phyloP scores from a whole-genome alignment of 2,113 vertebrate species.

The Neoarius graeffei region DNA sequence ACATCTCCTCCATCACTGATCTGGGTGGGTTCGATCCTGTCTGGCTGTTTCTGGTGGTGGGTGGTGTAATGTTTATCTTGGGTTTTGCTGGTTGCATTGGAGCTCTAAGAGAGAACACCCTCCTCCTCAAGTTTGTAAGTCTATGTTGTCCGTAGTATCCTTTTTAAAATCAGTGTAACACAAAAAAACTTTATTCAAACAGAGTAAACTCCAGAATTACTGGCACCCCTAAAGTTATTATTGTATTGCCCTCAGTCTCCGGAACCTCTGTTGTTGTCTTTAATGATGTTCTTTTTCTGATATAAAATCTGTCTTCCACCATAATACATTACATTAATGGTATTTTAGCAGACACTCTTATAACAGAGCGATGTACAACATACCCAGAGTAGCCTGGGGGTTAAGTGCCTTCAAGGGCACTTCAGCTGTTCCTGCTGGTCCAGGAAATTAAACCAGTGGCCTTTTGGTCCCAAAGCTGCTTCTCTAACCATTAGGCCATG shows the following conservation, averaged over 20 bases:
- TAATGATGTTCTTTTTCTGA: background rate
- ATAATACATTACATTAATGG: too few species aligned
- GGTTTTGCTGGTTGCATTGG: conserved; percentile 90
- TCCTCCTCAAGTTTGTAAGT: conserved; percentile 89
- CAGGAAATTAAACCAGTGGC: too few species aligned
- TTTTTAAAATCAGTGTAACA: background rate
- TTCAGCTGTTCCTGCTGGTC: too few species aligned
- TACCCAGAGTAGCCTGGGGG: too few species aligned
- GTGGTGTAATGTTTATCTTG: conserved; percentile 90
- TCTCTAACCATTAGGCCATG: too few species aligned
- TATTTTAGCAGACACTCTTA: too few species aligned
- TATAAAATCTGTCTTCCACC: background rate
- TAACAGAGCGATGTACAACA: too few species aligned
- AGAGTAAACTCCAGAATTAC: background rate
- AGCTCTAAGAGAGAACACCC: conserved; percentile 85
- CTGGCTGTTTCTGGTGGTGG: conserved; percentile 88
- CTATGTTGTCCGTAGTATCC: background rate
- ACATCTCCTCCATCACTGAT: conserved; percentile 88
- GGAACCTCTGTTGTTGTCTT: background rate
- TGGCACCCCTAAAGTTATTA: background rate
- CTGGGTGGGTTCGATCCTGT: conserved; percentile 87
- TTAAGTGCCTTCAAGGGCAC: too few species aligned
- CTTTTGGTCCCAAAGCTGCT: too few species aligned
- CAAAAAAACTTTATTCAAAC: too few species aligned
- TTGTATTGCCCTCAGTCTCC: background rate